Conservation (phyloP, 2,888 invertebrate species). For the Polyploca ridens region DNA sequence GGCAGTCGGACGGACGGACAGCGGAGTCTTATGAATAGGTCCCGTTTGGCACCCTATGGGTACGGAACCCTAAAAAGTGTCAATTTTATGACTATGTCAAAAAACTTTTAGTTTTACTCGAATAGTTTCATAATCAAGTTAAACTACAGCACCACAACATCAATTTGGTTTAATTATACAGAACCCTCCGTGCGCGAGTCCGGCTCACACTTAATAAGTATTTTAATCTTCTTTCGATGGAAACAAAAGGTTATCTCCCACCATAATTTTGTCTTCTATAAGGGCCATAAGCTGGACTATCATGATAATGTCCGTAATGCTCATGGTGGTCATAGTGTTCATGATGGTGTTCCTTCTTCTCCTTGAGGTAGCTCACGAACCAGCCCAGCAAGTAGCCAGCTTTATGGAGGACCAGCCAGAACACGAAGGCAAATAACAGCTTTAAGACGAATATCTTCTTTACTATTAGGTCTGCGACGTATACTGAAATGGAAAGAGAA, state of each 20-base stretch:
- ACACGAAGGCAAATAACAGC: slow-evolving; percentile 71
- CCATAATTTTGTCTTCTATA: slow-evolving; percentile 43
- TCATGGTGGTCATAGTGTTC: slow-evolving; percentile 46
- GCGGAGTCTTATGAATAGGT: too few species aligned
- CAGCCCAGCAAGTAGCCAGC: slow-evolving; percentile 77
- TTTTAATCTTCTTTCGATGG: neutral
- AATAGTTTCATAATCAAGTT: too few species aligned
- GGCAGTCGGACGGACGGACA: too few species aligned
- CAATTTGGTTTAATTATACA: too few species aligned
- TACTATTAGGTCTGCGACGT: slow-evolving; percentile 68
- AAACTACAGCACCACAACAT: too few species aligned
- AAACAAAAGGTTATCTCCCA: neutral
- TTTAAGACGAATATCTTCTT: slow-evolving; percentile 78
- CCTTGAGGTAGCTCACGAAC: slow-evolving; percentile 72
- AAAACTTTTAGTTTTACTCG: too few species aligned
- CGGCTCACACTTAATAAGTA: too few species aligned
- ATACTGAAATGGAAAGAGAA: slow-evolving; percentile 55
- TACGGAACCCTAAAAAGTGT: too few species aligned
- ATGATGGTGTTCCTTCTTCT: slow-evolving; percentile 61
- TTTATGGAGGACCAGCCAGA: slow-evolving; percentile 74
- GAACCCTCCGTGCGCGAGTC: too few species aligned
- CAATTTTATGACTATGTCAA: too few species aligned
- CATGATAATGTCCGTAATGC: slow-evolving; percentile 40
- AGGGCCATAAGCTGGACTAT: slow-evolving; percentile 37
- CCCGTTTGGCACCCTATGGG: too few species aligned